Evolutionary conservation across 2,113 vertebrate species (phyloP), one percentile per base, ranked within the genome.

Genomic region (Triplophysa rosa): DNA sequence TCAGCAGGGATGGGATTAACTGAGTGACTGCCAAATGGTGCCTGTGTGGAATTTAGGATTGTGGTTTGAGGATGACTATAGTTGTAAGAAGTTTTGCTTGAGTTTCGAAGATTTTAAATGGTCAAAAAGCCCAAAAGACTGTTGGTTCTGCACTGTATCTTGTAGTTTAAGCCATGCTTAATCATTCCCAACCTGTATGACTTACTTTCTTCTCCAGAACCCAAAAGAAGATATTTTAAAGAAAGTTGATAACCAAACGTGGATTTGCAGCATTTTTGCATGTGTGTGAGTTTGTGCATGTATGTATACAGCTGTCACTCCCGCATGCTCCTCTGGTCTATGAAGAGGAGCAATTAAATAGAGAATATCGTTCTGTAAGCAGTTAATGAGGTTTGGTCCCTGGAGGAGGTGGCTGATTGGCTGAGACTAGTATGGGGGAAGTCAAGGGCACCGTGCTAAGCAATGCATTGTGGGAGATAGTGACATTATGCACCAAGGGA

Each of bases 281-380:
- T 56, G 33, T 61, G 47, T 79, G 47, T 45, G 73, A 85, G 84
- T 77, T 74, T 80, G 70, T 70, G 84, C 85, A 80, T 87, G 81
- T 79, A 81, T 80, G 85, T 87, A 71, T 87, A 81, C 86, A 85
- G 88, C 87, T 90, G 88, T 89, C 82, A 85, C 86, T 87, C 84
- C 83, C 85, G 59, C 81, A 76, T 83, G 80, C 80, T 84, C 70
- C 52, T 76, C 72, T 21, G 66, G 71, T 84, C 77, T 82, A 79
- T 84, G 67, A 82, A 84, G 80, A 84, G 42, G 65, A 81, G 83
- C 83, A 84, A 84, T 84, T 84, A 84, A 82, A 84, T 64, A 76
- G 71, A 84, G 80, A 79, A 82, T 84, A 82, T 82, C 80, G 67
- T 82, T 84, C 83, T 77, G 80, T 84, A 78, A 82, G 67, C 77